These are phyloP conservation scores for Erythrocercus mccallii DNA, from an alignment of 2,113 vertebrate genomes.

Conservation along the genomic window DNA sequence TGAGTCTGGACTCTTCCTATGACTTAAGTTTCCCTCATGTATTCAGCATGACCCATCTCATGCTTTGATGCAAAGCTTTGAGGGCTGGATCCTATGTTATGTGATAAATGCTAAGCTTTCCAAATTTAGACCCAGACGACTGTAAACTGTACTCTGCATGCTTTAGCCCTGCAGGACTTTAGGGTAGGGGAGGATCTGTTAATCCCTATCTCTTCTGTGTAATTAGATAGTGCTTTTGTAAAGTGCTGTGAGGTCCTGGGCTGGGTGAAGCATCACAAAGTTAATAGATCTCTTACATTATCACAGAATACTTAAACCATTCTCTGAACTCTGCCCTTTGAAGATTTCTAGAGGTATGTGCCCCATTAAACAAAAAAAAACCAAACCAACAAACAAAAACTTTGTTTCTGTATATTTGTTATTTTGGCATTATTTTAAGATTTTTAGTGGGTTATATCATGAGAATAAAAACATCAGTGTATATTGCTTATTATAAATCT, in stretches of 20 bases:
- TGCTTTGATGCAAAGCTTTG: not conserved
- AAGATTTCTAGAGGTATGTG: not conserved
- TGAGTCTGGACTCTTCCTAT: not conserved
- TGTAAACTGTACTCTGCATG: not conserved
- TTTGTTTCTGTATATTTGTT: not conserved
- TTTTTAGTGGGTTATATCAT: not conserved
- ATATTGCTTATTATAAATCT: not conserved
- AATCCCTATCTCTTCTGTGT: not conserved
- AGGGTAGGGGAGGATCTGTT: not conserved
- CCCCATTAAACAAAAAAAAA: not conserved
- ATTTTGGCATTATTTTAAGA: not conserved
- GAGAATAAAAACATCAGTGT: not conserved
- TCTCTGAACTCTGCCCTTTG: not conserved
- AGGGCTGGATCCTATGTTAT: not conserved
- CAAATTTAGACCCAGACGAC: not conserved
- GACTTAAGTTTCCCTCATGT: not conserved
- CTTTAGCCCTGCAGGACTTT: not conserved
- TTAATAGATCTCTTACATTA: not conserved
- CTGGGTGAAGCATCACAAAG: not conserved
- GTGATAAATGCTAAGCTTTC: not conserved
- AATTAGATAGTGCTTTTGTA: not conserved
- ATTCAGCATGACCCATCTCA: not conserved
- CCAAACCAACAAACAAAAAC: not conserved
- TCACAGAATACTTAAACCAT: not conserved
- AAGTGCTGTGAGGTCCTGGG: not conserved